Base-by-base conservation (phyloP, 2,797 vertebrate genomes). In the Pterois miles region DNA sequence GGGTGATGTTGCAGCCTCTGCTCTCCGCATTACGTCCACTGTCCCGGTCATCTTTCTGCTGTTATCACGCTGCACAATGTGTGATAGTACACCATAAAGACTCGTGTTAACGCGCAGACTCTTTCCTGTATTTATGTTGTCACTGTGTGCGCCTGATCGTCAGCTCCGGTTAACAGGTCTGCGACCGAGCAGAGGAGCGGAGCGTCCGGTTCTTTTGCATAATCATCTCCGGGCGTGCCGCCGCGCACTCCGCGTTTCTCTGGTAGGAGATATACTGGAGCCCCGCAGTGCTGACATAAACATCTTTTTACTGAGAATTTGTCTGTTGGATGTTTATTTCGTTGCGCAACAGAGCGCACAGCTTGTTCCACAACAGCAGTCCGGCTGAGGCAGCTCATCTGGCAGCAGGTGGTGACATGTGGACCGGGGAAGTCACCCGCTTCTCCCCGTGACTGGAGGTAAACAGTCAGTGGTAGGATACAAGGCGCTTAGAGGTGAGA, bases 351-450 rank as follows among this genome's bases (percentile, higher is more conserved):
- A 48, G 46, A 48, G 81, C 86, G 81, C 84, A 58, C 65, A 38
- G 50, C 46, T 58, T 50, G 75, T 13, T 71, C 65, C 78, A 62
- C 56, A 18, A 58, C 34, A 66, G 5, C 8, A 48, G 46, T 20
- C 46, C 74, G 25, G 52, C 8, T 46, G 48, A 70, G 66, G 62
- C 65, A 62, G 76, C 18, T 74, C 76, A 58, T 83, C 79, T 67
- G 75, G 87, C 89, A 84, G 88, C 88, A 91, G 86, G 90, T 90
- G 91, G 86, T 75, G 76, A 29, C 90, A 92, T 89, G 87, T 81
- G 85, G 65, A 77, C 8, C 18, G n/a, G 60, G 38, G 65, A 71
- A 77, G 74, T 78, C 78, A 11, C 27, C 54, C 27, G 31, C 36
- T 22, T 62, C 65, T 68, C 70, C 33, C 25, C n/a, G 63, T 78